These are phyloP conservation scores for Pseudanteris insignis DNA, from an alignment of 2,888 invertebrate genomes.

Conservation along the genomic window DNA sequence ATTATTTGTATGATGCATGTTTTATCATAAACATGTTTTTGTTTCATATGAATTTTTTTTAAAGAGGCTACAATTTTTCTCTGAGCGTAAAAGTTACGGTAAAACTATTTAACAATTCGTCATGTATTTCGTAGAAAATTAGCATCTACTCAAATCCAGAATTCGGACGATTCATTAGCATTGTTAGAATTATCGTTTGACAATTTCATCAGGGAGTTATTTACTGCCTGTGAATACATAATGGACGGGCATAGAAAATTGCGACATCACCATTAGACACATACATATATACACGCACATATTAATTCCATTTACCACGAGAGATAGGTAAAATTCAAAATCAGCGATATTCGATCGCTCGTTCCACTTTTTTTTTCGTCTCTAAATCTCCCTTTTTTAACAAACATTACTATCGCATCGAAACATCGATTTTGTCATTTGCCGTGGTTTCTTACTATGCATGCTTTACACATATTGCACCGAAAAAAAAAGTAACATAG, in stretches of 20 bases:
- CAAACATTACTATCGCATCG: constrained; percentile 16
- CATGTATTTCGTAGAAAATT: too few species aligned
- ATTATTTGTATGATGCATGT: too few species aligned
- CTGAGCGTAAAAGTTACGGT: too few species aligned
- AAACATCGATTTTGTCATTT: constrained; percentile 10
- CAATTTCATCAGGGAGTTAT: constrained; percentile 35
- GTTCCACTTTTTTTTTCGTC: constrained; percentile 1
- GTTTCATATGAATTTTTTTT: too few species aligned
- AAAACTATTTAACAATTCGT: too few species aligned
- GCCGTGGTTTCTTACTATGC: constrained; percentile 20
- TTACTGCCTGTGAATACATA: constrained; percentile 42
- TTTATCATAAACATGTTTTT: too few species aligned
- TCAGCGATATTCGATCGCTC: constrained; percentile 11
- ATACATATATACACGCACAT: constrained; percentile 45
- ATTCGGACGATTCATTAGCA: too few species aligned
- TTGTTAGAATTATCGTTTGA: too few species aligned
- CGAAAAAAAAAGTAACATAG: constrained; percentile 39
- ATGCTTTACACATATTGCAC: constrained; percentile 34
- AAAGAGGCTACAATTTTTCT: too few species aligned
- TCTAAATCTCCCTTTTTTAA: constrained; percentile 8
- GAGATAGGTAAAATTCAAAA: constrained; percentile 25
- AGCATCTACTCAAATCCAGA: too few species aligned
- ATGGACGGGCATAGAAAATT: constrained; percentile 47
- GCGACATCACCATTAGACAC: constrained; percentile 45
- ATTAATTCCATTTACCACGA: constrained; percentile 32